Base-by-base conservation (phyloP, 92 coral and sea anemone species). In the Paragorgia papillata region DNA sequence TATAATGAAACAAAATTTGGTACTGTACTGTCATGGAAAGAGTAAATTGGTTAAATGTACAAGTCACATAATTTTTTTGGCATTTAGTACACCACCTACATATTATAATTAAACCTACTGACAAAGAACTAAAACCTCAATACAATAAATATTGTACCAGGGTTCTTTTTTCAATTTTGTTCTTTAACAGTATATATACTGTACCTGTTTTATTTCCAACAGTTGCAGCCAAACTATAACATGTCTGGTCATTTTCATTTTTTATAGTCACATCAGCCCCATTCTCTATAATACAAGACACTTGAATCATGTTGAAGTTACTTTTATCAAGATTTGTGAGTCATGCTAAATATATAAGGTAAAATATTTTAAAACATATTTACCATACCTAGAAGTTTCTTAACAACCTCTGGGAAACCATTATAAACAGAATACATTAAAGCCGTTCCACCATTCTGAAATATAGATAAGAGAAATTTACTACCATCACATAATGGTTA, bases 381-480 rank as follows among this genome's bases (percentile, higher is more conserved):
- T 29, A 2, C 48, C 86, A 10, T 66, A 93, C 97, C 97, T 56
- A 93, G 81, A 2, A 94, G 85, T 44, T 85, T 89, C 58, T 90
- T 87, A 17, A 89, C 97, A 37, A 94, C 90, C 41, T 94, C 97
- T 10, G 97, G 92, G 44, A 91, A 90, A 34, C 97, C 97, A 74
- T 87, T 89, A 55, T 86, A 91, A 0, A 96, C 88, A 27, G 98
- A 92, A 80, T 89, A 94, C 98, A 94, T 95, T 41, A 95, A 71
- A 1, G 99, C 95, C 13, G 99, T 91, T 12, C 97, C 97, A 20
- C 99, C 99, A 85, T 95, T 93, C 97, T 93, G 80, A 30, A 79
- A 22, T 90, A 82, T 19, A 83, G n/a, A 54, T 33, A 27, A 54
- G 50, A 18, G 77, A 37, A 4, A 37, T 10, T 37, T 37, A 10